A percentile compares a stretch with the other conserved stretches of the same genome.
phyloP scores from a whole-genome alignment of 1,140 invertebrate species.

The Eumeta japonica region DNA sequence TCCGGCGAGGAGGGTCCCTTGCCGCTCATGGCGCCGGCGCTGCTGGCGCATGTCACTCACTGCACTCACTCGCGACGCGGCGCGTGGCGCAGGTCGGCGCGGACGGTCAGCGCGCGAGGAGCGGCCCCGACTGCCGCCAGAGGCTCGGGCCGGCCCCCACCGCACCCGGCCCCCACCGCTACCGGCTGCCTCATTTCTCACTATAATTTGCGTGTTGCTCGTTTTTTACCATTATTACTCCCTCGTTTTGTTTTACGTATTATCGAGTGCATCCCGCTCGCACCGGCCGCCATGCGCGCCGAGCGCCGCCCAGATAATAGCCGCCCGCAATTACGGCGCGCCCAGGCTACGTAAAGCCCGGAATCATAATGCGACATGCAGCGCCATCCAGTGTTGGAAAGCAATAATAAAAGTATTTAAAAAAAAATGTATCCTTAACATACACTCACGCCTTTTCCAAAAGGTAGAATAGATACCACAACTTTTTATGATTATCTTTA shows the following conservation, averaged over 20 bases:
- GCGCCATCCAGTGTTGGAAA: conserved; percentile 41
- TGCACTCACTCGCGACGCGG: conserved; percentile 37
- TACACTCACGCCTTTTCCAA: no score
- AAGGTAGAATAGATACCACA: no score
- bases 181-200: conserved; percentile 56
- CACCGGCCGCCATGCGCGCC: conserved; percentile 50
- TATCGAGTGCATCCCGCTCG: conserved; percentile 55
- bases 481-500: no score
- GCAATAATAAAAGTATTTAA: conserved; percentile 10
- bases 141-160: conserved; percentile 20
- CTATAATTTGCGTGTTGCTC: conserved; percentile 55
- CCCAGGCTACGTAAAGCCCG: conserved; percentile 16
- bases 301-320: conserved; percentile 54
- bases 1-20: conserved; percentile 54
- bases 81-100: conserved; percentile 36
- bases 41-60: conserved; percentile 41
- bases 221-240: conserved; percentile 58
- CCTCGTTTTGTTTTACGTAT: conserved; percentile 57
- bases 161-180: conserved; percentile 44
- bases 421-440: no score
- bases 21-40: conserved; percentile 48
- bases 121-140: conserved; percentile 45
- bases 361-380: conserved; percentile 13
- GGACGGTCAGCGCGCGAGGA: conserved; percentile 41
- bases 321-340: conserved; percentile 40